These are phyloP conservation scores for Melanotaenia boesemani DNA, from an alignment of 2,797 vertebrate genomes.

Conservation along the genomic window DNA sequence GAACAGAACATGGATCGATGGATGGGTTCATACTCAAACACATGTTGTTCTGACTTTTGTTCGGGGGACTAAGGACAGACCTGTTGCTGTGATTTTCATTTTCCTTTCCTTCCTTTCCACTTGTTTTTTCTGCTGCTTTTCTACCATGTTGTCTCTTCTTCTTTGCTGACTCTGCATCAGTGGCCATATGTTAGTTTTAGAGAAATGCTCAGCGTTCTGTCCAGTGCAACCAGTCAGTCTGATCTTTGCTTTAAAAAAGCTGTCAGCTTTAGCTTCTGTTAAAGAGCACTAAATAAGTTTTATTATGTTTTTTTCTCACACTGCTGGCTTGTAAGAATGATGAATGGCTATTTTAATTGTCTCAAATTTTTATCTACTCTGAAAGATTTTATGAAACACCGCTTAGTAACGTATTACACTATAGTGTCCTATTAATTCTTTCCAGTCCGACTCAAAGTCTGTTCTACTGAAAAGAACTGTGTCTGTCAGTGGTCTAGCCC, in stretches of 20 bases:
- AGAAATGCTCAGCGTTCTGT: conserved; percentile 15
- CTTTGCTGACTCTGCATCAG: conserved; percentile 15
- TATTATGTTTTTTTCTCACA: conserved; percentile 58
- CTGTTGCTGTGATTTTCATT: conserved; percentile 40
- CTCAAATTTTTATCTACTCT: conserved; percentile 78
- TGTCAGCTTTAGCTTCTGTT: conserved; percentile 24
- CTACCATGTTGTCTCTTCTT: conserved; percentile 10
- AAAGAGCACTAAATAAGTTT: conserved; percentile 43
- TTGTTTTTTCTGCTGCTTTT: conserved; percentile 21
- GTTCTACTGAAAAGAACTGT: conserved; percentile 55
- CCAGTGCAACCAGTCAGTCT: conserved; percentile 24
- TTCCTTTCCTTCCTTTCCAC: conserved; percentile 42
- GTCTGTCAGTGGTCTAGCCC: conserved; percentile 49
- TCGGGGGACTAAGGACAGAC: conserved; percentile 12
- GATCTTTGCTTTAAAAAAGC: conserved; percentile 30
- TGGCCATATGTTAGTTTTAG: conserved; percentile 48
- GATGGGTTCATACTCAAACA: conserved; percentile 6
- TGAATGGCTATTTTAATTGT: conserved; percentile 78
- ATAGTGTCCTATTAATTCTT: conserved; percentile 74
- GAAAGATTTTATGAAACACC: conserved; percentile 76
- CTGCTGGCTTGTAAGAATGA: conserved; percentile 58
- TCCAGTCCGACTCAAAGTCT: conserved; percentile 63
- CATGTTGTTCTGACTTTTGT: neutral
- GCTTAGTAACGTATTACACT: conserved; percentile 76
- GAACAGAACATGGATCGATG: conserved; percentile 24